These are phyloP conservation scores for Laupala kohalensis DNA, from an alignment of 1,140 invertebrate genomes.

Conservation along the genomic window DNA sequence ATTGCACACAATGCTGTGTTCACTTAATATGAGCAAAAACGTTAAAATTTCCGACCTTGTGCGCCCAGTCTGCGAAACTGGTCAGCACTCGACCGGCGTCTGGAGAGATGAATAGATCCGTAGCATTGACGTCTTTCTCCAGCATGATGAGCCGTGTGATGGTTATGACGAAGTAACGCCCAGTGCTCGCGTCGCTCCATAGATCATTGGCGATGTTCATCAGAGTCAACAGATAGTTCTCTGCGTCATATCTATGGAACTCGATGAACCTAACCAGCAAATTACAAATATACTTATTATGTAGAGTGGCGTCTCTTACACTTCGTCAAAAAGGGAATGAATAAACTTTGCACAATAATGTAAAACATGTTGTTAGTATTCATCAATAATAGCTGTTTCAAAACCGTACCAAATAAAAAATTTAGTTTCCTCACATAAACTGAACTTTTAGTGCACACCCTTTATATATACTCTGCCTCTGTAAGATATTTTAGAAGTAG, in stretches of 20 bases:
- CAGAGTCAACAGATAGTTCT: constrained; percentile 51
- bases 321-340: too few relatives aligned
- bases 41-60: neutral
- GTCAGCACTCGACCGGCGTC: constrained; percentile 44
- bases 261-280: neutral
- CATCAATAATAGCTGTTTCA: too few relatives aligned
- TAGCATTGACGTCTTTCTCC: constrained; percentile 36
- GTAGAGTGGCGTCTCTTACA: too few relatives aligned
- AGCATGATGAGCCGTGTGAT: constrained; percentile 42
- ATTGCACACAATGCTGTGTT: neutral
- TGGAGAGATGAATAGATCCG: constrained; percentile 37
- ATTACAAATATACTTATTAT: too few relatives aligned
- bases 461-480: too few relatives aligned
- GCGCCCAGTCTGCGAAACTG: constrained; percentile 50
- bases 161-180: constrained; percentile 52
- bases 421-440: too few relatives aligned
- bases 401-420: too few relatives aligned
- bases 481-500: too few relatives aligned
- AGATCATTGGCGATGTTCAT: constrained; percentile 53
- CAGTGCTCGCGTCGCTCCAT: constrained; percentile 47
- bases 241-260: constrained; percentile 43
- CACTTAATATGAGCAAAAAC: too few relatives aligned
- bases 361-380: too few relatives aligned
- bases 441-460: too few relatives aligned
- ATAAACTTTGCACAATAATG: too few relatives aligned